phyloP scores from a whole-genome alignment of 2,888 invertebrate species.

The Electrophaes corylata region DNA sequence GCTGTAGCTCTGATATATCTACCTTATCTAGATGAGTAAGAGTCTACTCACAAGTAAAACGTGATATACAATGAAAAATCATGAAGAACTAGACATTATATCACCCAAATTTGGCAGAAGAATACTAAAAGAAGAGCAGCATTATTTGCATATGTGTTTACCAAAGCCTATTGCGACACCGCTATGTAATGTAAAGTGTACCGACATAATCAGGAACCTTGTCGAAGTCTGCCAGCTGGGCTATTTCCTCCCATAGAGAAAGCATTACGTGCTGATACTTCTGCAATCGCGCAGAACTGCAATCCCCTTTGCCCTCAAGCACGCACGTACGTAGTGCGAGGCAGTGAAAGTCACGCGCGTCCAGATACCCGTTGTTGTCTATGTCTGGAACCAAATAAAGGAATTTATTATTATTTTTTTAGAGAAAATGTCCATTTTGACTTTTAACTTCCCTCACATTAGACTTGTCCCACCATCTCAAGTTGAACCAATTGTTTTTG shows the following conservation, averaged over 20 bases:
- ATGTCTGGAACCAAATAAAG: slow-evolving; percentile 85
- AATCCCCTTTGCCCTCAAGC: slow-evolving; percentile 93
- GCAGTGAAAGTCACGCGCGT: slow-evolving; percentile 92
- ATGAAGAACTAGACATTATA: not conserved
- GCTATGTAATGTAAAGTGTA: slow-evolving; percentile 54
- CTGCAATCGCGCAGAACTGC: slow-evolving; percentile 87
- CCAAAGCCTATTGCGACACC: slow-evolving; percentile 40
- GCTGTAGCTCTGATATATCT: too few relatives aligned
- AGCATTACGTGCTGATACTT: slow-evolving; percentile 93
- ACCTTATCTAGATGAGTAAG: too few relatives aligned
- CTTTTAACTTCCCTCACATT: too few relatives aligned
- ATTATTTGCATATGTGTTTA: not conserved
- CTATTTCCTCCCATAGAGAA: slow-evolving; percentile 93
- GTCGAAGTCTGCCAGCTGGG: slow-evolving; percentile 93
- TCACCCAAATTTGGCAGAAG: not conserved
- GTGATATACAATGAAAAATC: too few relatives aligned
- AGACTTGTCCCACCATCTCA: too few relatives aligned
- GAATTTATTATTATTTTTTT: too few relatives aligned
- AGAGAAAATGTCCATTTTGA: too few relatives aligned
- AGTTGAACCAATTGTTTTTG: too few relatives aligned
- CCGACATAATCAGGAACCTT: slow-evolving; percentile 88
- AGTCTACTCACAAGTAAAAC: too few relatives aligned
- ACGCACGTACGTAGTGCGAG: slow-evolving; percentile 92
- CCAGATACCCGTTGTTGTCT: slow-evolving; percentile 93
- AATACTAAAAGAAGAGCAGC: slow-evolving; percentile 25